Conservation (phyloP, 2,797 vertebrate species). For the Tauraco hartlaubi region DNA sequence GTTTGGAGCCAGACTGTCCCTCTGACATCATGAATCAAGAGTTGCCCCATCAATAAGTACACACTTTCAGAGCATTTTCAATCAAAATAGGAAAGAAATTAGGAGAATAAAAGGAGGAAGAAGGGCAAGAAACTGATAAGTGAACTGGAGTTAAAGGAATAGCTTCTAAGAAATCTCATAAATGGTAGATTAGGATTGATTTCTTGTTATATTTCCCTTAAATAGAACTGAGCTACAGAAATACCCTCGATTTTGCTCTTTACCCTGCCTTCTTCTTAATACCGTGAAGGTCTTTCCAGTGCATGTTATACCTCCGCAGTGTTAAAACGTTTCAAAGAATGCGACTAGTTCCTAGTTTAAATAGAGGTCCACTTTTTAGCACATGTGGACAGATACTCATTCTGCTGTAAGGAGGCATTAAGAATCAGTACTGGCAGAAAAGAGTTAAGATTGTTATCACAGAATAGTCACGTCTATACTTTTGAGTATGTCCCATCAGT, state of each 20-base stretch:
- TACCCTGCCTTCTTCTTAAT: background rate
- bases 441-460: background rate
- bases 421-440: background rate
- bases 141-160: background rate
- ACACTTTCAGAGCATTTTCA: background rate
- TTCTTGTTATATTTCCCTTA: background rate
- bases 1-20: background rate
- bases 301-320: background rate
- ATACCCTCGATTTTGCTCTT: background rate
- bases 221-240: background rate
- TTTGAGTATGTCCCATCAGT: background rate
- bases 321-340: background rate
- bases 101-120: background rate
- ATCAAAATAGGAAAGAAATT: background rate
- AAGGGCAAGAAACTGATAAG: background rate
- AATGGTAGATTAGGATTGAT: constrained; percentile 20
- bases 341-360: background rate
- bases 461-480: background rate
- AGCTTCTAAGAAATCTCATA: constrained; percentile 18
- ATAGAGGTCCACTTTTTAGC: background rate
- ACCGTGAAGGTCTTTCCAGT: background rate
- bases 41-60: background rate
- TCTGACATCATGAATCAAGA: background rate
- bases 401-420: background rate
- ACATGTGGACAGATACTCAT: rapidly evolving